These are phyloP conservation scores for Trissoscelio sp. DNA, from an alignment of 2,888 invertebrate species.

Conservation along the genomic window DNA sequence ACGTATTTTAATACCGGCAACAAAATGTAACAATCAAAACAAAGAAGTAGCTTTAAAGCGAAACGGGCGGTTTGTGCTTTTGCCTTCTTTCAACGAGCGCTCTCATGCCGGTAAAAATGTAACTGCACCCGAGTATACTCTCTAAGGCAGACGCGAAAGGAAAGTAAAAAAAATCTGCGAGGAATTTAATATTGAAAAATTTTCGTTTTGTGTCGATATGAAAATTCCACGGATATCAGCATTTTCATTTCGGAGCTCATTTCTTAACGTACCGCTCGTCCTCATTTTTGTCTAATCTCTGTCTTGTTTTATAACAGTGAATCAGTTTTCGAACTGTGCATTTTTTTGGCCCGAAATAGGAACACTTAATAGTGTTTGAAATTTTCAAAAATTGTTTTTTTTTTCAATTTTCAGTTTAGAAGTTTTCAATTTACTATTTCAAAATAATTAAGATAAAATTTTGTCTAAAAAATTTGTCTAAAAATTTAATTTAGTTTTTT, in stretches of 20 bases:
- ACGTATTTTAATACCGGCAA: slow-evolving; percentile 4
- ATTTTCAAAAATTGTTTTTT: too few relatives aligned
- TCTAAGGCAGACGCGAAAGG: slow-evolving; percentile 64
- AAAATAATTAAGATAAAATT: too few relatives aligned
- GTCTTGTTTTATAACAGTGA: slow-evolving; percentile 36
- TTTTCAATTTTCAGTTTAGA: too few relatives aligned
- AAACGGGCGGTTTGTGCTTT: slow-evolving; percentile 41
- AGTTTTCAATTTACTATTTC: too few relatives aligned
- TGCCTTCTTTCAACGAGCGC: slow-evolving; percentile 35
- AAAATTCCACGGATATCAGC: slow-evolving; percentile 82
- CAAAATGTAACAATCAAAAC: slow-evolving; percentile 38
- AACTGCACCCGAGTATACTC: slow-evolving; percentile 46
- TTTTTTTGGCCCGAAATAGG: too few relatives aligned
- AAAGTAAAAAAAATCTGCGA: slow-evolving; percentile 75
- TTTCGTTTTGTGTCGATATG: slow-evolving; percentile 83
- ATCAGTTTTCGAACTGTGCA: slow-evolving; percentile 25
- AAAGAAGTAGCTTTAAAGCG: slow-evolving; percentile 39
- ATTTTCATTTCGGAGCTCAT: slow-evolving; percentile 70
- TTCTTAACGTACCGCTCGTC: slow-evolving; percentile 65
- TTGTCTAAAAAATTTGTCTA: too few relatives aligned
- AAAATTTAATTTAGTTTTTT: too few relatives aligned
- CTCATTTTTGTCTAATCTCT: slow-evolving; percentile 69
- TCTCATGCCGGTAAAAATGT: slow-evolving; percentile 56
- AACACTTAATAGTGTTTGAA: too few relatives aligned
- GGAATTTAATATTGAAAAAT: slow-evolving; percentile 83